Evolutionary conservation across 2,113 vertebrate genomes (phyloP).

Genomic region (Tetrax tetrax): DNA sequence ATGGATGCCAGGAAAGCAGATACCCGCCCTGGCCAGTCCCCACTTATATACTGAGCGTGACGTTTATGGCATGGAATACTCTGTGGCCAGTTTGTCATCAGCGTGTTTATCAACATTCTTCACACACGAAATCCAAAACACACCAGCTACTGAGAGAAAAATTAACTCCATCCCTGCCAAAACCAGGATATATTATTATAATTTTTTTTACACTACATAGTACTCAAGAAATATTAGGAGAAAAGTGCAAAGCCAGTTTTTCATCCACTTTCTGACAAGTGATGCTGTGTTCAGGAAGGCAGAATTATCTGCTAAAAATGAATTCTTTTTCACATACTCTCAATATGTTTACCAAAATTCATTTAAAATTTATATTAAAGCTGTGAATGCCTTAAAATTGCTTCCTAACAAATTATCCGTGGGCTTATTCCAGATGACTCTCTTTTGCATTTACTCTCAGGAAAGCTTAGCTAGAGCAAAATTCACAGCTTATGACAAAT

Average conservation of each 20-base stretch:
- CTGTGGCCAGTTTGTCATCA: too few species aligned
- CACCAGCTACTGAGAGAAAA: too few species aligned
- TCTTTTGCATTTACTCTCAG: not conserved
- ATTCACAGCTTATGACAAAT: constrained; percentile 21
- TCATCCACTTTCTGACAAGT: not conserved
- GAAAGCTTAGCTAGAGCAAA: not conserved
- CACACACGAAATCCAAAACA: too few species aligned
- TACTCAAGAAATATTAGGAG: not conserved
- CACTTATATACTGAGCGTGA: too few species aligned
- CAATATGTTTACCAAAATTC: constrained; percentile 50
- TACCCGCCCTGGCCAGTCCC: too few species aligned
- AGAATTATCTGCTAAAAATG: constrained; percentile 46
- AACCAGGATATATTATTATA: not conserved
- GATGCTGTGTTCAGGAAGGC: not conserved
- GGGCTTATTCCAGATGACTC: constrained; percentile 8
- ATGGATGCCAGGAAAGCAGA: too few species aligned
- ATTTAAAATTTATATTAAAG: constrained; percentile 44
- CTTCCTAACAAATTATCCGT: constrained; percentile 53
- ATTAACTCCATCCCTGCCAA: too few species aligned
- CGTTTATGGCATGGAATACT: too few species aligned
- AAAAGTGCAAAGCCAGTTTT: not conserved
- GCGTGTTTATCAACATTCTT: too few species aligned
- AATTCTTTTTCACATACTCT: constrained; percentile 42
- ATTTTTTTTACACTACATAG: not conserved
- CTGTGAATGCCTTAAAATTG: constrained; percentile 30